Base-by-base conservation (phyloP, 2,113 vertebrate species). In the Eublepharis macularius region DNA sequence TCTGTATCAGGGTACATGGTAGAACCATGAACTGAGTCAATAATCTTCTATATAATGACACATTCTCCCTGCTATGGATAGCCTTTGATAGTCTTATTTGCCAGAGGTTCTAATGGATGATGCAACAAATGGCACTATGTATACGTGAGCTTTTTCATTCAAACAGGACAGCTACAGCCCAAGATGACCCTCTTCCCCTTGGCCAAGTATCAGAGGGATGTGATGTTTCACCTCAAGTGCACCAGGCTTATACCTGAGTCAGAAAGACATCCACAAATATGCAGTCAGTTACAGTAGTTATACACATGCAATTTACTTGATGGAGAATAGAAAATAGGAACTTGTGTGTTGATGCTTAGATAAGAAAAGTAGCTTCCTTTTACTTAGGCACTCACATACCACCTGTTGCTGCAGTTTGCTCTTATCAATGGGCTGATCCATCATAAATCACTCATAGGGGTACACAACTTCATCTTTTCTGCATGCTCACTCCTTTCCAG, bases 171-270 rank as follows among this genome's bases (percentile, higher is more conserved):
- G 2, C 63, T 76, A n/a, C 57, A 76, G 65, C 17, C 49, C n/a
- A 49, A 68, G 43, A 81, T 77, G 75, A 36, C n/a, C 34, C 19
- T 24, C 47, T 26, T 16, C 0, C 16, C 0, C 0, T 13, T 39
- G 43, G n/a, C 68, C 63, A 47, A 41, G 24, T 17, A 41, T 10
- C 68, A 74, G 72, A 73, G 41, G 39, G 51, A 1, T 0, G 0
- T 88, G 76, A 10, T 1, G 3, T 4, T 5, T 87, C 54, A 70
- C n/a, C 9, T 2, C 32, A 24, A 0, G 0, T 34, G 60, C 54
- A 41, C 12, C 0, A 0, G n/a, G 54, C 36, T 43, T 72, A 21
- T 7, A 32, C 3, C 0, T 0, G 47, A 5, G 34, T 72, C 47
- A 49, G 0, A 0, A 0, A 1, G 24, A 45, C 36, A 14, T 14